These are phyloP conservation scores for Litocranius walleri DNA, from an alignment of 2,113 vertebrate genomes.

Conservation along the genomic window DNA sequence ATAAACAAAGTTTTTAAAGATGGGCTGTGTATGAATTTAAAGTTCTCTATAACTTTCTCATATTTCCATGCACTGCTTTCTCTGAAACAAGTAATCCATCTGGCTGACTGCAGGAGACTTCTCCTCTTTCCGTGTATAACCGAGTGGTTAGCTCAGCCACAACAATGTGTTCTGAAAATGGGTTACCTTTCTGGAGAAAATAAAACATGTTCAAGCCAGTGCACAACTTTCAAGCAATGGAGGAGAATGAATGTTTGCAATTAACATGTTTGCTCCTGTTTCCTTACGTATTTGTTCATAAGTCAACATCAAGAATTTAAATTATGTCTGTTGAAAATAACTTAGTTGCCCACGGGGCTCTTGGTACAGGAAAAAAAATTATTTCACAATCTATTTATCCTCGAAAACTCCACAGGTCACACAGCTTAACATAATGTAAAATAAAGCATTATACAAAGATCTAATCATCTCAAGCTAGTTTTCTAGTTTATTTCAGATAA, in stretches of 20 bases:
- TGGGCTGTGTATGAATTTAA: neutral
- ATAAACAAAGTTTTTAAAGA: neutral
- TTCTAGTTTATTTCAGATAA: neutral
- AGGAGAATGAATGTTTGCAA: slow-evolving; percentile 14
- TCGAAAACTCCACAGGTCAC: neutral
- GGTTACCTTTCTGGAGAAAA: slow-evolving; percentile 15
- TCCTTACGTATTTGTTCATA: neutral
- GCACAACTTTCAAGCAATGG: neutral
- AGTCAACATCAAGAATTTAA: neutral
- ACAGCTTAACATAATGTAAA: neutral
- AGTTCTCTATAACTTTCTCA: neutral
- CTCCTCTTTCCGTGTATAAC: neutral
- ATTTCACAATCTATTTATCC: neutral
- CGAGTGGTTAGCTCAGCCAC: slow-evolving; percentile 41
- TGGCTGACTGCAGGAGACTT: neutral
- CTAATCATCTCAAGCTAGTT: neutral
- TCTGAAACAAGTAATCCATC: slow-evolving; percentile 12
- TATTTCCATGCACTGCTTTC: neutral
- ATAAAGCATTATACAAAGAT: neutral
- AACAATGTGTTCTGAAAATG: neutral
- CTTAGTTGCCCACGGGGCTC: neutral
- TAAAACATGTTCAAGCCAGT: neutral
- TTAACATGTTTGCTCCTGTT: neutral
- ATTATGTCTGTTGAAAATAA: neutral
- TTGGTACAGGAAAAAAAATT: neutral